phyloP scores from a whole-genome alignment of 1,140 invertebrate genomes.

The Neodiprion virginianus region DNA sequence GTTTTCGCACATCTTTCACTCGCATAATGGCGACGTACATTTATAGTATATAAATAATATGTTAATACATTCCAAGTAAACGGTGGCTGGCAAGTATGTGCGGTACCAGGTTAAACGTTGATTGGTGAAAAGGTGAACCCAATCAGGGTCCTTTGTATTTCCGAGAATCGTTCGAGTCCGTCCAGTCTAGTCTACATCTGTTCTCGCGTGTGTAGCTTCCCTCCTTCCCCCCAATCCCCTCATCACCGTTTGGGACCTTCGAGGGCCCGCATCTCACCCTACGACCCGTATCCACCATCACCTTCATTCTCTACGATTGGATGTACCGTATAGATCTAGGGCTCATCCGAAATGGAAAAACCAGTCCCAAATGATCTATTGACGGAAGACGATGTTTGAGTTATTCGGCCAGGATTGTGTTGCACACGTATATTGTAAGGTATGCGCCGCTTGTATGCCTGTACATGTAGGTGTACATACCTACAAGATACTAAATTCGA shows the following conservation, averaged over 20 bases:
- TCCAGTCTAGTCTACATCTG: conserved; percentile 17
- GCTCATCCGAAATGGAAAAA: conserved; percentile 28
- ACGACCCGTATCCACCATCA: not conserved
- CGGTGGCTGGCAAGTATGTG: not conserved
- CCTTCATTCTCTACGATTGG: conserved; percentile 23
- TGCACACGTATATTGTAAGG: no score
- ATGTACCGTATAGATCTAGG: conserved; percentile 23
- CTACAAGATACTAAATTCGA: no score
- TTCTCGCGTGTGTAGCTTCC: conserved; percentile 3
- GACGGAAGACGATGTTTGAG: conserved; percentile 15
- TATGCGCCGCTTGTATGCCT: no score
- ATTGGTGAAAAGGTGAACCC: conserved; percentile 16
- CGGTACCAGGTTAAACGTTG: not conserved
- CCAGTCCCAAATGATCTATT: conserved; percentile 23
- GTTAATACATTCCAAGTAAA: no score
- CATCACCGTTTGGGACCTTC: not conserved
- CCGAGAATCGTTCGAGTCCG: conserved; percentile 13
- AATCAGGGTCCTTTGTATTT: conserved; percentile 20
- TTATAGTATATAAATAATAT: no score
- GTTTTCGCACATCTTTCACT: no score
- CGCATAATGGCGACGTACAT: no score
- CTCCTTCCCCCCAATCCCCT: not conserved
- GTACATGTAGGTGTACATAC: no score
- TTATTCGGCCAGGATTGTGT: not conserved
- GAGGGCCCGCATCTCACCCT: not conserved